phyloP scores from a whole-genome alignment of 2,888 invertebrate species.

The Protonemura montana region DNA sequence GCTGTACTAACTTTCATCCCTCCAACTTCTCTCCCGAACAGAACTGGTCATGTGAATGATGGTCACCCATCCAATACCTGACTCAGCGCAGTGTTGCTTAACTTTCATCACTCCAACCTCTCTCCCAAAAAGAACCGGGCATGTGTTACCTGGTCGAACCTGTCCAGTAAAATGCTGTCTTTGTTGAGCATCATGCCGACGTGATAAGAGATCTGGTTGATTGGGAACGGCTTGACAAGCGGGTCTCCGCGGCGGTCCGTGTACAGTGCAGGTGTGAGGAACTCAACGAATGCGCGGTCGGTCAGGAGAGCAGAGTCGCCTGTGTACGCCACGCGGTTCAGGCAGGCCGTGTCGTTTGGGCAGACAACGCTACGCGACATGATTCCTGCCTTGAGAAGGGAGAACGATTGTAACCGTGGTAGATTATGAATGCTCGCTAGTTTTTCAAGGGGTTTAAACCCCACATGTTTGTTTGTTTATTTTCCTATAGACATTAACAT shows the following conservation, averaged over 20 bases:
- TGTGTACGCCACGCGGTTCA: neutral
- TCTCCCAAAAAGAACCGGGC: too few species aligned
- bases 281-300: neutral
- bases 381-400: neutral
- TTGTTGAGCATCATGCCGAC: constrained; percentile 15
- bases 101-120: too few species aligned
- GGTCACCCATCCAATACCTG: too few species aligned
- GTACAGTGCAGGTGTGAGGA: neutral
- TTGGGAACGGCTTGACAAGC: neutral
- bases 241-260: neutral
- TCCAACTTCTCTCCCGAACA: too few species aligned
- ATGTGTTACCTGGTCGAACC: neutral
- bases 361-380: neutral
- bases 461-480: too few species aligned
- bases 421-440: too few species aligned
- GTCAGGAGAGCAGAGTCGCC: neutral
- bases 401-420: too few species aligned
- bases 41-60: too few species aligned
- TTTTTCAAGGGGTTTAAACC: too few species aligned
- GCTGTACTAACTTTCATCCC: too few species aligned
- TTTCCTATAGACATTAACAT: too few species aligned
- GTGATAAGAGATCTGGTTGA: neutral
- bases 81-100: too few species aligned
- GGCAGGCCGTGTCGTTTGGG: neutral
- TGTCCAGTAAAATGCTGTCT: neutral